Base-by-base conservation (phyloP, 2,888 invertebrate species). In the Brenthis hecate region DNA sequence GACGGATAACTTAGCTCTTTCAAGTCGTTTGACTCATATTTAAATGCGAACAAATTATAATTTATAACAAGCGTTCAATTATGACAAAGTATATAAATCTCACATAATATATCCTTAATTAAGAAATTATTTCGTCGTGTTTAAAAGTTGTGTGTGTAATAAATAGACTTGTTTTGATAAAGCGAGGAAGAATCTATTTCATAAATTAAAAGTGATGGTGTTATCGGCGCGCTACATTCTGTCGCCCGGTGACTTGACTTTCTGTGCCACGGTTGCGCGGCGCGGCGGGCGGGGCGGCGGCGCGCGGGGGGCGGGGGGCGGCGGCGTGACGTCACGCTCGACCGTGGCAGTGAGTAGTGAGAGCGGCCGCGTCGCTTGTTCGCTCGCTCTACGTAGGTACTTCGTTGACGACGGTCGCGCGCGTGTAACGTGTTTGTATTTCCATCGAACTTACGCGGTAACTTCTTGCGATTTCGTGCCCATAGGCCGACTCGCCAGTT, bases 321-420 rank as follows among this genome's bases (percentile, higher is more conserved):
- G 79, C 79, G 82, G 73, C 76, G 89, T 91, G 92, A 92, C 92
- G 92, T 91, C 92, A 91, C 89, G 82, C 78, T 81, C 91, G 92
- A 91, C 92, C 93, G 91, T 92, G 93, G 91, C 92, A 92, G 92
- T 92, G 89, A 89, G 91, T 90, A 92, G 91, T 92, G 89, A 89
- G 90, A 90, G 91, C 89, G 87, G 85, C 85, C 88, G 88, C 89
- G 87, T 82, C 86, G 83, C 77, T 81, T 82, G 89, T 83, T 90
- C 85, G 89, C 88, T 81, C 76, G 81, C 78, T 86, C 85, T 85
- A 86, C 81, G 87, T 90, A 19, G 19, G 19, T 19, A 89, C 89
- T 91, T 84, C 86, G 89, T 79, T 84, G 89, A 83, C 87, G 91
- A 86, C 90, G 87, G 91, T 89, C 92, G 92, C 88, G 87, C 87